phyloP scores from a whole-genome alignment of 2,888 invertebrate species.

The Yponomeuta malinellus region DNA sequence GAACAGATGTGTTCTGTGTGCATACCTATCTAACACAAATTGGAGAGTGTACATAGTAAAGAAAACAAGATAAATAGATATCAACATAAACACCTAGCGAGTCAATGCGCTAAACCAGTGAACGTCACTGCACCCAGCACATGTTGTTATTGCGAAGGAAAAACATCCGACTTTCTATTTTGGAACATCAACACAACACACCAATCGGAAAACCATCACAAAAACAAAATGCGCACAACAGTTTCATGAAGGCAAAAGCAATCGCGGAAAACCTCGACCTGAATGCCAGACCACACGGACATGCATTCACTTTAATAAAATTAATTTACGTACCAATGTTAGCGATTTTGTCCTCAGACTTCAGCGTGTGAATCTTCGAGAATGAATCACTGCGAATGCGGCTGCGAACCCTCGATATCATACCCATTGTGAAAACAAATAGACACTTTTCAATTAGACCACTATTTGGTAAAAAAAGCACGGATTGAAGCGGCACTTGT shows the following conservation, averaged over 20 bases:
- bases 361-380: constrained; percentile 76
- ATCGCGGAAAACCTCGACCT: background rate
- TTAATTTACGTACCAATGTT: constrained; percentile 76
- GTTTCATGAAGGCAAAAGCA: background rate
- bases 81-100: background rate
- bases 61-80: background rate
- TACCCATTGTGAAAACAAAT: constrained; percentile 69
- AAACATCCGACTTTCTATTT: background rate
- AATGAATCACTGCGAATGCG: constrained; percentile 78
- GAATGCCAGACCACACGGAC: background rate
- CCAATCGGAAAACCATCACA: background rate
- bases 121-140: background rate
- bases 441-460: background rate
- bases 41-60: too few species aligned
- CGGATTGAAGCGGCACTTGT: background rate
- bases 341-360: constrained; percentile 81
- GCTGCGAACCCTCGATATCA: constrained; percentile 82
- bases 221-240: constrained; percentile 7
- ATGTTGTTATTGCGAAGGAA: background rate
- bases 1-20: too few species aligned
- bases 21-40: too few species aligned
- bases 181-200: background rate
- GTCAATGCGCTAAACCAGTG: background rate
- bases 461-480: background rate
- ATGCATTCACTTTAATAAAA: background rate